These are phyloP conservation scores for Sceliomorpha sp. DNA, from an alignment of 2,888 invertebrate species.

Conservation along the genomic window DNA sequence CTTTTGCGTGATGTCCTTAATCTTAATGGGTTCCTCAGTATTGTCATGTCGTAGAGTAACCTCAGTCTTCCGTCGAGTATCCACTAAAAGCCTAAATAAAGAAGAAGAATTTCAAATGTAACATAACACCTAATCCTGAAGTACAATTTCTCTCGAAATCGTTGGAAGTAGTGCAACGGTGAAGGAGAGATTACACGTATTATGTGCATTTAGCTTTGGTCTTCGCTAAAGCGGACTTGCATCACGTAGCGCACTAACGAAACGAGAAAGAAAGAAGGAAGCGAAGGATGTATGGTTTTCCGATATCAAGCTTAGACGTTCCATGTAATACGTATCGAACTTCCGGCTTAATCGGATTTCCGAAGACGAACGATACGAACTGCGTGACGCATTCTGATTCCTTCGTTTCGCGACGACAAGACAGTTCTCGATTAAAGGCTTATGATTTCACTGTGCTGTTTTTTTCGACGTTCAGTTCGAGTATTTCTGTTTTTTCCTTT, in stretches of 20 bases:
- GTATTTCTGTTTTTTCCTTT: too few relatives aligned
- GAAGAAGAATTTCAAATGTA: too few relatives aligned
- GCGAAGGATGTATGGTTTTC: conserved; percentile 20
- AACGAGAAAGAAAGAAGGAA: conserved; percentile 11
- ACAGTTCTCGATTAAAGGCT: conserved; percentile 5
- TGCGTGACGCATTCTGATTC: conserved; percentile 19
- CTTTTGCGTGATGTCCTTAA: too few relatives aligned
- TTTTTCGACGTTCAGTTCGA: too few relatives aligned
- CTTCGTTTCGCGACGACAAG: conserved; percentile 6
- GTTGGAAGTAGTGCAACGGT: too few relatives aligned
- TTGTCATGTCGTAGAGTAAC: too few relatives aligned
- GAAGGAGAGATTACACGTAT: conserved; percentile 1
- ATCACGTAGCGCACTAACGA: conserved; percentile 12
- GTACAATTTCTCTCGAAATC: too few relatives aligned
- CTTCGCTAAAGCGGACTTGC: conserved; percentile 6
- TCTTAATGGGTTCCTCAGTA: too few relatives aligned
- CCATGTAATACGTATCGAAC: conserved; percentile 19
- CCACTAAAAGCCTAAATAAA: too few relatives aligned
- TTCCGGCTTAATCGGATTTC: conserved; percentile 18
- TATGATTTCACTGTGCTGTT: conserved; percentile 5
- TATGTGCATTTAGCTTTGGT: conserved; percentile 3
- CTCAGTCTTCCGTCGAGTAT: too few relatives aligned
- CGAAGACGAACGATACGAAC: conserved; percentile 16
- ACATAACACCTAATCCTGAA: too few relatives aligned
- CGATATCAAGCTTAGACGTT: conserved; percentile 17